Evolutionary conservation across 2,797 vertebrate species (phyloP).

Genomic region (Chromobotia macracanthus): DNA sequence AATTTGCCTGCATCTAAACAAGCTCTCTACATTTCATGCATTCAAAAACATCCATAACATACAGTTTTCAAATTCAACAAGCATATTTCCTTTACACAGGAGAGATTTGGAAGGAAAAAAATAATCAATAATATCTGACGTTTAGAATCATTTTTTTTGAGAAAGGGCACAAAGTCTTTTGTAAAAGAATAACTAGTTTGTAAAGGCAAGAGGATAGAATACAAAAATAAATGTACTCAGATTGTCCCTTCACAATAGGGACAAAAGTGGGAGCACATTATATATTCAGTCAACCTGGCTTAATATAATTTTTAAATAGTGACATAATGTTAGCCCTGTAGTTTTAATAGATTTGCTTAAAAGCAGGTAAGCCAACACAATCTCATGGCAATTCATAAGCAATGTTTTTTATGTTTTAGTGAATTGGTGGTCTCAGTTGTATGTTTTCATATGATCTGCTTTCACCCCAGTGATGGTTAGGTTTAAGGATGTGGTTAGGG

Average conservation of each 20-base stretch:
- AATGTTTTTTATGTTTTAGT: no score
- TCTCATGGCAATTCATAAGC: no score
- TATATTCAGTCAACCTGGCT: background rate
- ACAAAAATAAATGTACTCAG: background rate
- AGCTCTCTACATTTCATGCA: constrained; percentile 22
- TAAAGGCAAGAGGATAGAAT: background rate
- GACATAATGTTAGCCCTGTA: background rate
- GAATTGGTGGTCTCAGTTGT: no score
- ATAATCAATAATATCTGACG: constrained; percentile 2
- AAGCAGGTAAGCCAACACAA: no score
- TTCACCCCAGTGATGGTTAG: no score
- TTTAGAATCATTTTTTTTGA: constrained; percentile 6
- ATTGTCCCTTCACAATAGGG: no score
- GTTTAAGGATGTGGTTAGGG: no score
- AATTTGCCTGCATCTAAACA: constrained; percentile 3
- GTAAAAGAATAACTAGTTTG: background rate
- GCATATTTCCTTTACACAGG: background rate
- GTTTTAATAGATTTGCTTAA: background rate
- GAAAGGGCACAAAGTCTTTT: background rate
- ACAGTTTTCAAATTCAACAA: constrained; percentile 28
- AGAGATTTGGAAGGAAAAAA: background rate
- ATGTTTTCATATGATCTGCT: no score
- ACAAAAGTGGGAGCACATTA: background rate
- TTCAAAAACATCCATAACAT: constrained; percentile 29
- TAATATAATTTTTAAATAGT: background rate